A percentile compares a stretch with the other conserved stretches of the same genome.
These are phyloP conservation scores for Poeciliopsis occidentalis DNA, from an alignment of 2,113 vertebrate genomes.

Conservation along the genomic window DNA sequence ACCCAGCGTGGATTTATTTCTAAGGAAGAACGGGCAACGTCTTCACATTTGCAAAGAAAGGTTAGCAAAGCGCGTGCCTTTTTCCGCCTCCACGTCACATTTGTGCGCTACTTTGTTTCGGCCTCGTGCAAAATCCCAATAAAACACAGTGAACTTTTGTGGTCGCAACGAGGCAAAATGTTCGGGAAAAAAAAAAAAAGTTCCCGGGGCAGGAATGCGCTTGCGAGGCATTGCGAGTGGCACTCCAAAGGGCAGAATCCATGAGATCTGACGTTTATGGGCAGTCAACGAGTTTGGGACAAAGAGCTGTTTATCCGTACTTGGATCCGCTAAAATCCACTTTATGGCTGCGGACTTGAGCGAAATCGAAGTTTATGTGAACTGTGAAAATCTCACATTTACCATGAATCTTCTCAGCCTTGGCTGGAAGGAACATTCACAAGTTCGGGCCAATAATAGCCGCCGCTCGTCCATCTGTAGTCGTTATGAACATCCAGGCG, in stretches of 20 bases:
- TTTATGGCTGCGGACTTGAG: constrained; percentile 49
- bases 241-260: constrained; percentile 30
- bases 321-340: constrained; percentile 58
- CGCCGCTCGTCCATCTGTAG: constrained; percentile 68
- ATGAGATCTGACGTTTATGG: constrained; percentile 13
- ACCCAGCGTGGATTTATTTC: background rate
- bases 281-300: constrained; percentile 37
- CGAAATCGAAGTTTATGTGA: constrained; percentile 63
- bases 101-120: background rate
- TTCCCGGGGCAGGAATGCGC: background rate
- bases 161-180: background rate
- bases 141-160: background rate
- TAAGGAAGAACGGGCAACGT: background rate
- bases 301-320: constrained; percentile 54
- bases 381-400: constrained; percentile 76
- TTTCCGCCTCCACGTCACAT: background rate
- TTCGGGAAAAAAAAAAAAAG: too few species aligned
- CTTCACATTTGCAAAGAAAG: background rate
- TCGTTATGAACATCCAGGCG: constrained; percentile 65
- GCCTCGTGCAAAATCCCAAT: background rate
- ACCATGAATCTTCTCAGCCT: constrained; percentile 75
- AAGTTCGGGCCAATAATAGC: constrained; percentile 61
- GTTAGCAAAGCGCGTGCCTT: too few species aligned
- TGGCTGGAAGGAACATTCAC: constrained; percentile 67
- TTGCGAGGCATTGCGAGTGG: constrained; percentile 22